Percentiles rank a stretch among this genome's conserved stretches.
These are phyloP conservation scores for Tapirus terrestris DNA, from an alignment of 2,113 vertebrate genomes.

Conservation along the genomic window DNA sequence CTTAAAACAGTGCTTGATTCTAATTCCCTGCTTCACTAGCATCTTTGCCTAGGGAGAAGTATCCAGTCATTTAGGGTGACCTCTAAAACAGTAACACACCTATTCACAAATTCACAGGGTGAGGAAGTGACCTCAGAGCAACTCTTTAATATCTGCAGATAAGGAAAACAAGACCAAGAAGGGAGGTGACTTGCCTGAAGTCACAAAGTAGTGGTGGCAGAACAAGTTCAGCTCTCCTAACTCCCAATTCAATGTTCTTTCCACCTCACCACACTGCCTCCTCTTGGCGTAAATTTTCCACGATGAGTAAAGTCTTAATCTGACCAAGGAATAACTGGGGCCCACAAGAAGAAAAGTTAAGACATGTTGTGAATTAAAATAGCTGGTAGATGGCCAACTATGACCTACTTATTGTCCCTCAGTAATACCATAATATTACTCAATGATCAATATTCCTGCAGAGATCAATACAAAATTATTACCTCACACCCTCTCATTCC, in stretches of 20 bases:
- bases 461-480: slow-evolving; percentile 3
- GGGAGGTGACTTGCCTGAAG: background rate
- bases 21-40: background rate
- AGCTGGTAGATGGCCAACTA: background rate
- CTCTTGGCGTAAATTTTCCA: background rate
- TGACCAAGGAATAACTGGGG: slow-evolving; percentile 8
- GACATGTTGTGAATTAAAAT: background rate
- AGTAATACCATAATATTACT: background rate
- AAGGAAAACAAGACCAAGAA: slow-evolving; percentile 31
- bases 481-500: background rate
- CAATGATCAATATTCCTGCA: background rate
- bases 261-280: background rate
- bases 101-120: slow-evolving; percentile 29
- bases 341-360: background rate
- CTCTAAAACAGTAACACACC: background rate
- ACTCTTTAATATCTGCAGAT: background rate
- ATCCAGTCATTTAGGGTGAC: background rate
- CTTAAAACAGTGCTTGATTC: background rate
- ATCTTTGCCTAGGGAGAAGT: background rate
- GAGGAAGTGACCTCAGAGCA: slow-evolving; percentile 11
- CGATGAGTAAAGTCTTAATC: background rate
- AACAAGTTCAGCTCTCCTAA: slow-evolving; percentile 1
- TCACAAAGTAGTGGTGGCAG: slow-evolving; percentile 25
- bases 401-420: background rate
- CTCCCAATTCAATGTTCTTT: background rate